Evolutionary conservation across 2,113 vertebrate species (phyloP), one percentile per base, ranked within the genome.

Genomic region (Petaurus breviceps): DNA sequence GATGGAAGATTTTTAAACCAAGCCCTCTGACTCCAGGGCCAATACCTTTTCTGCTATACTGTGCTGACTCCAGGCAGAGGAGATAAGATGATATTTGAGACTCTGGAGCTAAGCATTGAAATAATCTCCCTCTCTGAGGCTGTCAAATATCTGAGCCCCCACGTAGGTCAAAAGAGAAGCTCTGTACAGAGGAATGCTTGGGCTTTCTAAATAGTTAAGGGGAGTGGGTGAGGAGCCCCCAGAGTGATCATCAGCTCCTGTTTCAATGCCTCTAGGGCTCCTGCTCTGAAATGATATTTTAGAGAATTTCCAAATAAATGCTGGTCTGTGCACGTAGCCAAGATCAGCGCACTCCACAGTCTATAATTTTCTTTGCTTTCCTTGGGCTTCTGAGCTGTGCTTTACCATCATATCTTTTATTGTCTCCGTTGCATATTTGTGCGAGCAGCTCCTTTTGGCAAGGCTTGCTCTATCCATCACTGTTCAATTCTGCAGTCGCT

Each of bases 401-500:
- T 95, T 96, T 2, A 0, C 89, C 97, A 68, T 91, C 89, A 90
- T 95, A 96, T 93, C 77, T 51, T 84, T 93, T 95, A 84, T 61
- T 95, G 91, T 93, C 94, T 90, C 10, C 68, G 95, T 94, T 98
- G 97, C 91, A 84, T 97, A 28, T 94, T 98, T 95, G 97, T 97
- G 55, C 94, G 89, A 90, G 49, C 91, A 95, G 93, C 53, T 93
- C 53, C 68, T 91, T 93, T 97, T 97, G 97, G 94, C 96, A 97
- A 49, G 24, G 28, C 55, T 68, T 94, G 91, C 51, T 95, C 93
- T 43, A 95, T 96, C 94, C 96, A 93, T 97, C 95, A 96, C 57
- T 92, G 51, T 92, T 93, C 94, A 0, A 12, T 96, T 97, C 95
- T 97, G 77, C 95, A 96, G 92, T 92, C 94, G 5, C 37, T 94